Base-by-base conservation (phyloP, 2,797 vertebrate species). In the Tachyglossus aculeatus region DNA sequence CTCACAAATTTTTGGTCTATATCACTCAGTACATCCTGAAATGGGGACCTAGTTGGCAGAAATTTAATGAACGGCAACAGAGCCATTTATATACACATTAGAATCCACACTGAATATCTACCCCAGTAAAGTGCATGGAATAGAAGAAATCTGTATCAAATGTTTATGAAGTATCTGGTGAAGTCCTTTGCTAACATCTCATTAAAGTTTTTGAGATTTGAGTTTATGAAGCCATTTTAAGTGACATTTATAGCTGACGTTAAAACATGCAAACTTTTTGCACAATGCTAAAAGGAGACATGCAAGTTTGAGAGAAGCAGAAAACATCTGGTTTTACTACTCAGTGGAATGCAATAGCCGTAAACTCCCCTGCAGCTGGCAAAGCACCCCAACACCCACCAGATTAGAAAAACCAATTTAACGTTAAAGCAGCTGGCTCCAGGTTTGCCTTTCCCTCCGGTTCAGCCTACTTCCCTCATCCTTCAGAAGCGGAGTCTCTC, bases 11-110 rank as follows among this genome's bases (percentile, higher is more conserved):
- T 9, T 54, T 37, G 65, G 27, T 56, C 8, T 9, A 41, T 48
- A 73, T 54, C 48, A 51, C 63, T 77, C 71, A 71, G 37, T 37
- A 77, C 31, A 67, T 43, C 19, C 66, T 65, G 54, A 18, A 68
- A 44, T 29, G 25, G 44, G 53, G 51, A 68, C 70, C 81, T 73
- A 52, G 52, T 66, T 83, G 67, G 77, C 16, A 73, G 50, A 71
- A 55, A 75, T 67, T 87, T 75, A 81, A 73, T 63, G 67, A 79
- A 75, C 33, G 65, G 78, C 37, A 68, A 4, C 31, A 48, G 67
- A 73, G 74, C 5, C 24, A 47, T 27, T 16, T 25, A 27, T 18
- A 27, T 19, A 29, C 29, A 18, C n/a, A 18, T 2, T 29, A 3
- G 25, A 27, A 27, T 11, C 6, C 4, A 48, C 29, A 16, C 4